phyloP scores from a whole-genome alignment of 2,797 vertebrate genomes.

The Pelodytes ibericus region DNA sequence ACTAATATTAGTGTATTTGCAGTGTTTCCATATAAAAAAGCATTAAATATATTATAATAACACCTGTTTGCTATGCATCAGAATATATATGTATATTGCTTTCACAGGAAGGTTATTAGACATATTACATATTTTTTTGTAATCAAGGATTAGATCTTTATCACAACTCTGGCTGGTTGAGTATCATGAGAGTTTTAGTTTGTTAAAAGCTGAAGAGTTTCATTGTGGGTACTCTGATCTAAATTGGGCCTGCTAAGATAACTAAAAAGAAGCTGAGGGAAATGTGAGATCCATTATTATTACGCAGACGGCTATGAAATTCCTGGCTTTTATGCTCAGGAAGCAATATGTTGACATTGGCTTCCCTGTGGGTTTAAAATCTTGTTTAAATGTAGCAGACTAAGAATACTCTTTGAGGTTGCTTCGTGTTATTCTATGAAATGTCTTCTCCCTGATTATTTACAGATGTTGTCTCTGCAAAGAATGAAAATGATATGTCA shows the following conservation, averaged over 20 bases:
- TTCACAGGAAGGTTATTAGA: too few relatives aligned
- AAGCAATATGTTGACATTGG: slow-evolving; percentile 88
- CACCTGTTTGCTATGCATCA: too few relatives aligned
- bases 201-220: neutral
- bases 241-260: slow-evolving; percentile 26
- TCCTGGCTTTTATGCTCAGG: slow-evolving; percentile 84
- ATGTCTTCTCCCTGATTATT: slow-evolving; percentile 84
- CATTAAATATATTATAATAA: too few relatives aligned
- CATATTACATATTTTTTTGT: too few relatives aligned
- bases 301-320: slow-evolving; percentile 81
- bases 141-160: too few relatives aligned
- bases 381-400: slow-evolving; percentile 87
- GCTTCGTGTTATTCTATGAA: slow-evolving; percentile 79
- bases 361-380: slow-evolving; percentile 76
- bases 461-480: slow-evolving; percentile 78
- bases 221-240: neutral
- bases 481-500: slow-evolving; percentile 74
- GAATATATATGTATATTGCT: too few relatives aligned
- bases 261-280: slow-evolving; percentile 70
- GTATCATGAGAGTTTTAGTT: neutral
- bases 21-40: too few relatives aligned
- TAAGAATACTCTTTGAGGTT: slow-evolving; percentile 81
- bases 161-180: too few relatives aligned
- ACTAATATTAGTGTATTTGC: too few relatives aligned
- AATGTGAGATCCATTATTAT: slow-evolving; percentile 85